Base-by-base conservation (phyloP, 2,888 invertebrate genomes). In the Dynastes maya region DNA sequence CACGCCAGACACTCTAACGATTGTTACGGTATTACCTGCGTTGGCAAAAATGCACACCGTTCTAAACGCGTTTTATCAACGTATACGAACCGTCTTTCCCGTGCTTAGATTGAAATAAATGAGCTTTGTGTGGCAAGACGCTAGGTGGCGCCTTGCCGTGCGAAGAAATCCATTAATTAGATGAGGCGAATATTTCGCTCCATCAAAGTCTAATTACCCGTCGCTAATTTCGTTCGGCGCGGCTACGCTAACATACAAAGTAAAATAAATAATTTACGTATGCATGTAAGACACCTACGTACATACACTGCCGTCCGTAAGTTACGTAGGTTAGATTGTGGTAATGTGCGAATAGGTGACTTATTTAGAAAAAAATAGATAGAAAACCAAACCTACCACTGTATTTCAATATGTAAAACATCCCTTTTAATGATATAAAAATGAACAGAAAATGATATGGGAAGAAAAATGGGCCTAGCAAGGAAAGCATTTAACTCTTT, bases 111-210 rank as follows among this genome's bases (percentile, higher is more conserved):
- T 29, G 61, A 61, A 61, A 61, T 61, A 61, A 61, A 61, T 27
- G 61, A 27, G 6, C 22, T 61, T 61, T 61, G 61, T 61, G 61
- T 29, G 27, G 61, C 22, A 29, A 61, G 22, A 61, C 61, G 29
- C 3, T 61, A 61, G 27, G 11, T 27, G 61, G 29, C 61, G 61
- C 27, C 61, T 61, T 2, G 27, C 29, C 61, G 61, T 22, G 27
- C 61, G 61, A 61, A 61, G 61, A 61, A 61, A 8, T 61, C 61
- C 61, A 61, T 61, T 61, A 61, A 61, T 61, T 61, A 61, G 61
- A 1, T 11, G 22, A 61, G 61, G 61, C 27, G 27, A 27, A 61
- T 61, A 61, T 27, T 61, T 61, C 61, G 61, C 29, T 61, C 2
- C 61, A 61, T 61, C 61, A 61, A 27, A 61, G 61, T 61, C 61